A percentile compares a stretch with the other conserved stretches of the same genome.
Conservation (phyloP, 1,140 invertebrate genomes). For the Drosophila micromelanica region DNA sequence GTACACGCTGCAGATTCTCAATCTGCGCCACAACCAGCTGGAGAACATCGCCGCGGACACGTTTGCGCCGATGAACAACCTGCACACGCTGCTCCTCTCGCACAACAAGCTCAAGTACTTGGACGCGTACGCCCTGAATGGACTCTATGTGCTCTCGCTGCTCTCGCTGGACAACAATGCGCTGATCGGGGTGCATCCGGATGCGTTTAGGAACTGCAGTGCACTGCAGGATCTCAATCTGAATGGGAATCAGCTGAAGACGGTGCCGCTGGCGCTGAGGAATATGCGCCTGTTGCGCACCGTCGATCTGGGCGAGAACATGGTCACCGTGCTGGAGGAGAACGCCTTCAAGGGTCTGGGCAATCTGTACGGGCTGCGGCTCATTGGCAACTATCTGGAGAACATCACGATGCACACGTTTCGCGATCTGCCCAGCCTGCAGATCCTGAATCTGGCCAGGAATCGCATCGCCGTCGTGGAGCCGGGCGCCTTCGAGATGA, state of each 20-base stretch:
- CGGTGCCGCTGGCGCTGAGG: conserved; percentile 91
- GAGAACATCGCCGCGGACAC: conserved; percentile 92
- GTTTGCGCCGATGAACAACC: conserved; percentile 92
- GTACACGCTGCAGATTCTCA: conserved; percentile 92
- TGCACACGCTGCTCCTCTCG: conserved; percentile 92
- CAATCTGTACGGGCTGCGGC: conserved; percentile 91
- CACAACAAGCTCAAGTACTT: conserved; percentile 91
- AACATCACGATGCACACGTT: conserved; percentile 93
- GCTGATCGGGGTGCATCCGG: conserved; percentile 90
- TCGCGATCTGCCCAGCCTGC: conserved; percentile 91
- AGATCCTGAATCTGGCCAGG: conserved; percentile 94
- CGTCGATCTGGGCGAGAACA: conserved; percentile 94
- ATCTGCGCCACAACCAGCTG: conserved; percentile 91
- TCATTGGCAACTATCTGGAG: conserved; percentile 95
- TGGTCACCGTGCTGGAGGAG: conserved; percentile 90
- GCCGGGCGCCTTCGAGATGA: conserved; percentile 91
- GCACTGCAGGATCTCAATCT: conserved; percentile 94
- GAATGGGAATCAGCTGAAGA: conserved; percentile 91
- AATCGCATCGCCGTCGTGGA: conserved; percentile 93
- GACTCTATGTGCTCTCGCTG: conserved; percentile 90
- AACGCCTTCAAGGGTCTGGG: conserved; percentile 92
- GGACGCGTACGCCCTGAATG: conserved; percentile 91
- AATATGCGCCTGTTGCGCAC: conserved; percentile 90
- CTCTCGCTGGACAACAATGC: conserved; percentile 92
- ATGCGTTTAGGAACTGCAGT: conserved; percentile 93